These are phyloP conservation scores for Eustalomyia histrio DNA, from an alignment of 2,888 invertebrate genomes.

Conservation along the genomic window DNA sequence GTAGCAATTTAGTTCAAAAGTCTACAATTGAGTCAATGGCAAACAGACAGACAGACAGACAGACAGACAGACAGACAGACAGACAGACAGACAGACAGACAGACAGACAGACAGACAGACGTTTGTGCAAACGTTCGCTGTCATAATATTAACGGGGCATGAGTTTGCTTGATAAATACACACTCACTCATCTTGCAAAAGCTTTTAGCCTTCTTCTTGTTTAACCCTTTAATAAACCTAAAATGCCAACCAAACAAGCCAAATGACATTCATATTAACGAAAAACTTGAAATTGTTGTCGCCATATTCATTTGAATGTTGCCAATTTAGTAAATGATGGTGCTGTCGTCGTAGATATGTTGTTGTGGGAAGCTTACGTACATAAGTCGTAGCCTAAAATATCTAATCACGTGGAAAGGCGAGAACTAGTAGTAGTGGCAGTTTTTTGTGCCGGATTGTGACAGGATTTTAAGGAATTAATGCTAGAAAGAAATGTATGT, in stretches of 20 bases:
- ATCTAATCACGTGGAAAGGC: constrained; percentile 79
- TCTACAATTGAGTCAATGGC: constrained; percentile 19
- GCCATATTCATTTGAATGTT: constrained; percentile 68
- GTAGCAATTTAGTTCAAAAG: constrained; percentile 39
- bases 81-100: constrained; percentile 16
- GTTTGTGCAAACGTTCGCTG: constrained; percentile 63
- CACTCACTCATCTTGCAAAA: constrained; percentile 9
- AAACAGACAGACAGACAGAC: constrained; percentile 7
- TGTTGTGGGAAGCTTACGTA: constrained; percentile 29
- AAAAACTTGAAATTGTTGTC: constrained; percentile 26
- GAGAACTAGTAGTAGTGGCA: constrained; percentile 74
- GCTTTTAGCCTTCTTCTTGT: constrained; percentile 29
- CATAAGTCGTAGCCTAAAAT: constrained; percentile 29
- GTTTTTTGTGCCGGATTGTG: constrained; percentile 15
- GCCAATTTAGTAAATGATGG: constrained; percentile 66
- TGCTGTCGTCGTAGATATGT: constrained; percentile 3
- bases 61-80: constrained; percentile 15
- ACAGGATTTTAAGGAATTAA: constrained; percentile 4
- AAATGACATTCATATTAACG: constrained; percentile 60
- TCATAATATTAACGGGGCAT: constrained; percentile 64
- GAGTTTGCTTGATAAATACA: constrained; percentile 62
- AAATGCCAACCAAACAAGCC: constrained; percentile 51
- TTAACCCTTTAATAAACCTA: constrained; percentile 59
- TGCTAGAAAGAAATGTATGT: neutral
- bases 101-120: constrained; percentile 17